phyloP scores from a whole-genome alignment of 2,888 invertebrate genomes.

The Eupithecia tripunctaria region DNA sequence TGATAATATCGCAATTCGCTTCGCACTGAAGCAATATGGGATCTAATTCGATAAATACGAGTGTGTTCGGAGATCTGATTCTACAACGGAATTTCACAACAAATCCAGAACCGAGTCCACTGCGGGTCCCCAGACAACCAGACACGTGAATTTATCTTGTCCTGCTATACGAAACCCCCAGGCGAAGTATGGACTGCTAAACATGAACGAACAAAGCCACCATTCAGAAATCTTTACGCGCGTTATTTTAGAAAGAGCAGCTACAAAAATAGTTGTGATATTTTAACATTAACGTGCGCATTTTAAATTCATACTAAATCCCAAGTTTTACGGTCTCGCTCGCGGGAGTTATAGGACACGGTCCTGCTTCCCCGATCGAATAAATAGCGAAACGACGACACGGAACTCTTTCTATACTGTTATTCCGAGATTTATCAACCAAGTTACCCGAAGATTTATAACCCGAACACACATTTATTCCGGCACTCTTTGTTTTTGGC shows the following conservation, averaged over 20 bases:
- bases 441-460: conserved; percentile 60
- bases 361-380: conserved; percentile 55
- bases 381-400: conserved; percentile 66
- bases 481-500: conserved; percentile 56
- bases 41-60: conserved; percentile 10
- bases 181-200: not conserved
- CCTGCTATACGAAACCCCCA: conserved; percentile 4
- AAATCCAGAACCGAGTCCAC: conserved; percentile 1
- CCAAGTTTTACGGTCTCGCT: conserved; percentile 64
- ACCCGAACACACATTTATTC: conserved; percentile 58
- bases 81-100: conserved; percentile 1
- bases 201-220: not conserved
- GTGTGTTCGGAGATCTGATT: conserved; percentile 3
- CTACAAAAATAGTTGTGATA: conserved; percentile 24
- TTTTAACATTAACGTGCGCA: conserved; percentile 55
- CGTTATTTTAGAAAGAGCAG: conserved; percentile 2
- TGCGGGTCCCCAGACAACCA: conserved; percentile 15
- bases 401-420: conserved; percentile 61
- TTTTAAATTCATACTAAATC: conserved; percentile 78
- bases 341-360: conserved; percentile 46
- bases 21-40: not conserved
- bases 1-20: not conserved
- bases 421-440: conserved; percentile 62
- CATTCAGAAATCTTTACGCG: not conserved
- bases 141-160: conserved; percentile 12